Conservation (phyloP, 2,888 invertebrate genomes). For the Eledone cirrhosa region DNA sequence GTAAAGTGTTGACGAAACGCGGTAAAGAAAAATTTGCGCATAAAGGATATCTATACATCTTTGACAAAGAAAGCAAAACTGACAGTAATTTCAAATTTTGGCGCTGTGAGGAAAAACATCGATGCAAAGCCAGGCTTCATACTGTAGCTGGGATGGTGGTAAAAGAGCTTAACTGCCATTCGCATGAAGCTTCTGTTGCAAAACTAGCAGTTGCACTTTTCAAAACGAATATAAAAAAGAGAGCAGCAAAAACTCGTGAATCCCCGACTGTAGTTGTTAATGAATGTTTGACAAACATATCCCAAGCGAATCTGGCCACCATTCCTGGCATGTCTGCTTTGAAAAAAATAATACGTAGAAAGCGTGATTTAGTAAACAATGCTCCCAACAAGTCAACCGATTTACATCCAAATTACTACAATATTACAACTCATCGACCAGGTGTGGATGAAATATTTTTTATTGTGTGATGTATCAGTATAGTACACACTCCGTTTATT, state of each 20-base stretch:
- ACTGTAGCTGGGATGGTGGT: not conserved
- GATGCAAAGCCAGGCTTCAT: not conserved
- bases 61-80: not conserved
- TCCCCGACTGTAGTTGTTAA: not conserved
- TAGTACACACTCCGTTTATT: too few relatives aligned
- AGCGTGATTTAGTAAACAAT: not conserved
- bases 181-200: not conserved
- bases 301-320: not conserved
- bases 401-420: too few relatives aligned
- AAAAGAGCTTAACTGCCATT: not conserved
- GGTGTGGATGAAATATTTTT: too few relatives aligned
- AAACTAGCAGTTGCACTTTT: not conserved
- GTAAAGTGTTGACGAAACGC: too few relatives aligned
- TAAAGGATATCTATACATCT: too few relatives aligned
- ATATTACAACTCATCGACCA: too few relatives aligned
- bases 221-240: not conserved
- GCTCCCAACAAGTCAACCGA: not conserved
- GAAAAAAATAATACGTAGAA: not conserved
- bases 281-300: conserved; percentile 3
- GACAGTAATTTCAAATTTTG: not conserved
- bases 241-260: not conserved
- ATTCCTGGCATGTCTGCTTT: not conserved
- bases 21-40: too few relatives aligned
- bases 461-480: too few relatives aligned
- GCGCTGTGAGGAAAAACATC: not conserved